Evolutionary conservation across 1,140 invertebrate genomes (phyloP).

Genomic region (Brachionus manjavacas): DNA sequence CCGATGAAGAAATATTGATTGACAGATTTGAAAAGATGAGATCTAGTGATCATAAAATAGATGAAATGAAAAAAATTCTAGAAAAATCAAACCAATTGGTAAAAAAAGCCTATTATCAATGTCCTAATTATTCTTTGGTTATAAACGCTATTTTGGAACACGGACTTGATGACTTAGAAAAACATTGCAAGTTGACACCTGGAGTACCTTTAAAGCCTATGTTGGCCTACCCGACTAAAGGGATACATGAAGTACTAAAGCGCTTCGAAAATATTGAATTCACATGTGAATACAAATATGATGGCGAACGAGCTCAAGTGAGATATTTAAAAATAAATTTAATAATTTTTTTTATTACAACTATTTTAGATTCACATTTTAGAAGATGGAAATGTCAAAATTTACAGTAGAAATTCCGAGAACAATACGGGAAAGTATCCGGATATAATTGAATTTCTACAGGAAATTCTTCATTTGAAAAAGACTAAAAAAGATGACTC

Average conservation of each 20-base stretch:
- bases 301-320: slow-evolving; percentile 94
- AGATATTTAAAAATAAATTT: slow-evolving; percentile 51
- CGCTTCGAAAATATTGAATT: slow-evolving; percentile 86
- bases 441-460: slow-evolving; percentile 69
- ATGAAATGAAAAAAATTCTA: slow-evolving; percentile 26
- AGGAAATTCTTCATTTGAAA: slow-evolving; percentile 56
- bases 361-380: slow-evolving; percentile 66
- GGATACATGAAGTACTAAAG: slow-evolving; percentile 75
- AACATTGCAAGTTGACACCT: slow-evolving; percentile 79
- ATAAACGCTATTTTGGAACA: slow-evolving; percentile 63
- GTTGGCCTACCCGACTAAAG: slow-evolving; percentile 95
- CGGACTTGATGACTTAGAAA: slow-evolving; percentile 69
- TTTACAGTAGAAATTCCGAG: slow-evolving; percentile 96
- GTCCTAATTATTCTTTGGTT: slow-evolving; percentile 86
- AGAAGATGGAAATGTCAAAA: slow-evolving; percentile 67
- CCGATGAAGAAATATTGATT: slow-evolving; percentile 15
- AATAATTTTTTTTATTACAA: slow-evolving; percentile 33
- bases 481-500: slow-evolving; percentile 52
- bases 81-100: not conserved
- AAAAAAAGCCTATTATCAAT: slow-evolving; percentile 66
- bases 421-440: slow-evolving; percentile 97
- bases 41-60: not conserved
- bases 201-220: slow-evolving; percentile 91
- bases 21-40: slow-evolving; percentile 26
- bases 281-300: slow-evolving; percentile 99